These are phyloP conservation scores for Hymenopus coronatus DNA, from an alignment of 2,888 invertebrate genomes.

Conservation along the genomic window DNA sequence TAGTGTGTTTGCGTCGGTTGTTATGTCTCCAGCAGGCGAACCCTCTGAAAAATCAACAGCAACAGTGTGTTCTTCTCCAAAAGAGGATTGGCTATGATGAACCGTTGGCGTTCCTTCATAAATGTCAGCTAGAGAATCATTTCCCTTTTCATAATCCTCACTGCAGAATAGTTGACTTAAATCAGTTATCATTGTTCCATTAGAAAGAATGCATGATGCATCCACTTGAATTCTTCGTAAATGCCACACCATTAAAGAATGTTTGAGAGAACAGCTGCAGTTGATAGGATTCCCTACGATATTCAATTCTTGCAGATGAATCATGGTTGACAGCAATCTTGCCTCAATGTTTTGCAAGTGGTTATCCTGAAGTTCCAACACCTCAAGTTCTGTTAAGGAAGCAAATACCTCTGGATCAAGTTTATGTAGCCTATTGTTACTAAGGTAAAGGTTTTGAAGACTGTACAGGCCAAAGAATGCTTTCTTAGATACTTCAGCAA, in stretches of 20 bases:
- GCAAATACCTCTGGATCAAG: background rate
- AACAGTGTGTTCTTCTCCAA: no score
- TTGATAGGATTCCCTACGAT: background rate
- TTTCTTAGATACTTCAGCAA: background rate
- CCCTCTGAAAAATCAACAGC: no score
- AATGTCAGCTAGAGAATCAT: no score
- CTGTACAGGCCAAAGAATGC: background rate
- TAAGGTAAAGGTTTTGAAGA: background rate
- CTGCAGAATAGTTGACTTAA: no score
- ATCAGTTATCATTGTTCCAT: no score
- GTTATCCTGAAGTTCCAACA: constrained; percentile 2
- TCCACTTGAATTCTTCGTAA: no score
- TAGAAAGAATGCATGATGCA: no score
- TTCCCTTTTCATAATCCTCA: no score
- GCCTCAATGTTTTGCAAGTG: background rate
- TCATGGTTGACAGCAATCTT: background rate
- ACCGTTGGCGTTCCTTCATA: no score
- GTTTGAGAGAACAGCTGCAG: background rate
- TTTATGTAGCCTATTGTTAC: background rate
- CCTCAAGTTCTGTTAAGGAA: background rate
- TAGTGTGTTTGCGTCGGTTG: no score
- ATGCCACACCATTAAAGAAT: background rate
- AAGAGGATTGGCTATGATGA: no score
- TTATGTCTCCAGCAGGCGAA: no score
- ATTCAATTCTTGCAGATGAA: background rate